phyloP scores from a whole-genome alignment of 2,797 vertebrate genomes.

The Morus bassanus region DNA sequence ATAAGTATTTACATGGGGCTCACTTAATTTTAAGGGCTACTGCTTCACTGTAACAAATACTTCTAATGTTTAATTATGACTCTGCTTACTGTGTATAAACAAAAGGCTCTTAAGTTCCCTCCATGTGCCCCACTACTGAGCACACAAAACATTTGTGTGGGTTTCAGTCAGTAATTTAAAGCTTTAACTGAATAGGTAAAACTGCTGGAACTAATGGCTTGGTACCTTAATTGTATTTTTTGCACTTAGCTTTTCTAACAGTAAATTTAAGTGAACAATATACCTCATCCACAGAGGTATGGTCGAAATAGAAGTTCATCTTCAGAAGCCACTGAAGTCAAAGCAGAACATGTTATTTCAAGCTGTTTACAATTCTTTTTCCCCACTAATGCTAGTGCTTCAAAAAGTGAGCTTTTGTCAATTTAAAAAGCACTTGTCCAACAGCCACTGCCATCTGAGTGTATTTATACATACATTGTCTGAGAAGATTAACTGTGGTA shows the following conservation, averaged over 20 bases:
- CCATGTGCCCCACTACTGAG: background rate
- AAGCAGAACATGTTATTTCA: background rate
- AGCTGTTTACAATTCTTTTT: background rate
- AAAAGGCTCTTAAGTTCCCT: background rate
- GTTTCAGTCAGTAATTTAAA: background rate
- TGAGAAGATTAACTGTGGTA: slow-evolving; percentile 50
- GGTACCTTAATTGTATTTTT: background rate
- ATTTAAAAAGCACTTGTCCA: background rate
- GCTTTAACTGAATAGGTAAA: background rate
- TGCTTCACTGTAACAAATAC: background rate
- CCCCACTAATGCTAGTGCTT: background rate
- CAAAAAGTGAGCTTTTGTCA: background rate
- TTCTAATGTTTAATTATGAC: background rate
- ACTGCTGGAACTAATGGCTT: background rate
- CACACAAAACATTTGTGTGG: background rate
- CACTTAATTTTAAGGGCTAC: background rate
- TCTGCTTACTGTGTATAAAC: background rate
- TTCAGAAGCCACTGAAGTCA: background rate
- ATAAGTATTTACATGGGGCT: background rate
- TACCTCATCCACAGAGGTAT: background rate
- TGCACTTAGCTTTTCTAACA: background rate
- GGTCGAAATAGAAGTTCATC: background rate
- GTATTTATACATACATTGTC: background rate
- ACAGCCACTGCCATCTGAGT: background rate
- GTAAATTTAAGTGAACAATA: background rate